These are phyloP conservation scores for Oreochromis mossambicus DNA, from an alignment of 2,797 vertebrate species.

Conservation along the genomic window DNA sequence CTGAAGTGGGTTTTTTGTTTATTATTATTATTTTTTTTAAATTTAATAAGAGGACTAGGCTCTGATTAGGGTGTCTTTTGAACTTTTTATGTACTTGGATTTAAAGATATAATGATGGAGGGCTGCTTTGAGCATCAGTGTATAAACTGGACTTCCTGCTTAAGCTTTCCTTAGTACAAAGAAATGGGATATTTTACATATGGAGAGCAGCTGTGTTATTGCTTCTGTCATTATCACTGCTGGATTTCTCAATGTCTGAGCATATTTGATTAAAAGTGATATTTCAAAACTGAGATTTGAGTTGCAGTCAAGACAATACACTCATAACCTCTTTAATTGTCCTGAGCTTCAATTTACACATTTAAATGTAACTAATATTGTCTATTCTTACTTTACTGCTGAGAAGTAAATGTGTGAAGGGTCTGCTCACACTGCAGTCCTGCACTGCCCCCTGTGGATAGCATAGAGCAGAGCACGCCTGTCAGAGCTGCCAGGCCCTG, in stretches of 20 bases:
- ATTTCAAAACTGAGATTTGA: neutral
- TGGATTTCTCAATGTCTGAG: neutral
- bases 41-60: neutral
- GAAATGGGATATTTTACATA: neutral
- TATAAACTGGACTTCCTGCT: neutral
- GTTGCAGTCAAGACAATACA: neutral
- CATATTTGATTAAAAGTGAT: neutral
- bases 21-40: neutral
- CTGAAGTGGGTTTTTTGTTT: rapidly evolving
- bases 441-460: constrained; percentile 74
- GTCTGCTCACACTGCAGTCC: constrained; percentile 10
- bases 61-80: neutral
- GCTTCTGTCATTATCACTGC: neutral
- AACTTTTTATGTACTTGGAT: neutral
- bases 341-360: neutral
- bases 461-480: constrained; percentile 47
- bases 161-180: neutral
- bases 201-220: neutral
- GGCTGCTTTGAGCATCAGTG: neutral
- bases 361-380: neutral
- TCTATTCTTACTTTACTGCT: neutral
- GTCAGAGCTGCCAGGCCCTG: neutral
- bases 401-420: neutral
- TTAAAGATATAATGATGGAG: neutral
- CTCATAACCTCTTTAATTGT: neutral